Conservation (phyloP, 2,797 vertebrate species). For the Acipenser transmontanus region DNA sequence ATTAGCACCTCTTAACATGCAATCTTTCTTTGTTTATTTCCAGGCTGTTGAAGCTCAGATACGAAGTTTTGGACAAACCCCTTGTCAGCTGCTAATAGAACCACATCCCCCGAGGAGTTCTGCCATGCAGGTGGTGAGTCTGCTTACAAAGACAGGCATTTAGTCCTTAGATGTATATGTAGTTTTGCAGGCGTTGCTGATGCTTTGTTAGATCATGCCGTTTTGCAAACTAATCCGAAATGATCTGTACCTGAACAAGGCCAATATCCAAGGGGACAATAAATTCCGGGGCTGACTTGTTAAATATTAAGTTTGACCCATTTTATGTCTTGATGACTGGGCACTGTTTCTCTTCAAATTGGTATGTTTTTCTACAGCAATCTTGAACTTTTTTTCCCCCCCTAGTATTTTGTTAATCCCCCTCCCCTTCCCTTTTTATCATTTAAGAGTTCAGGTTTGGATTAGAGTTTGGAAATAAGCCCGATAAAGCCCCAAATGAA, state of each 20-base stretch:
- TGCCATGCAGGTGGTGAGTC: constrained; percentile 96
- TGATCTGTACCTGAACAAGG: background rate
- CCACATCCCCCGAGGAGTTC: constrained; percentile 93
- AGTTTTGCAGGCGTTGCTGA: background rate
- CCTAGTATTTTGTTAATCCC: too few species aligned
- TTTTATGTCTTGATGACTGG: background rate
- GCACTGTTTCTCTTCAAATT: constrained; percentile 11
- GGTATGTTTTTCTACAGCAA: too few species aligned
- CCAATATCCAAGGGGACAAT: background rate
- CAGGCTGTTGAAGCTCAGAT: constrained; percentile 97
- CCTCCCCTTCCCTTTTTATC: constrained; percentile 25
- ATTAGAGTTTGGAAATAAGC: constrained; percentile 36
- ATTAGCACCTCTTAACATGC: constrained; percentile 81
- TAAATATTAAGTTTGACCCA: background rate
- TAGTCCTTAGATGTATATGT: background rate
- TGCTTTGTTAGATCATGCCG: background rate
- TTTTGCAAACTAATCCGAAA: background rate
- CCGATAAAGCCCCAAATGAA: constrained; percentile 40
- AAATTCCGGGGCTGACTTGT: background rate
- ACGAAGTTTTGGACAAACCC: constrained; percentile 95
- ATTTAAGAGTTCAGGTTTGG: constrained; percentile 45
- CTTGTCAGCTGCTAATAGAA: constrained; percentile 91
- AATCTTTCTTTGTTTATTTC: constrained; percentile 50
- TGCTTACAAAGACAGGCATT: constrained; percentile 6
- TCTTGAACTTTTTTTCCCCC: too few species aligned